Base-by-base conservation (phyloP, 2,888 invertebrate genomes). In the Hydroisotoma schaefferi region DNA sequence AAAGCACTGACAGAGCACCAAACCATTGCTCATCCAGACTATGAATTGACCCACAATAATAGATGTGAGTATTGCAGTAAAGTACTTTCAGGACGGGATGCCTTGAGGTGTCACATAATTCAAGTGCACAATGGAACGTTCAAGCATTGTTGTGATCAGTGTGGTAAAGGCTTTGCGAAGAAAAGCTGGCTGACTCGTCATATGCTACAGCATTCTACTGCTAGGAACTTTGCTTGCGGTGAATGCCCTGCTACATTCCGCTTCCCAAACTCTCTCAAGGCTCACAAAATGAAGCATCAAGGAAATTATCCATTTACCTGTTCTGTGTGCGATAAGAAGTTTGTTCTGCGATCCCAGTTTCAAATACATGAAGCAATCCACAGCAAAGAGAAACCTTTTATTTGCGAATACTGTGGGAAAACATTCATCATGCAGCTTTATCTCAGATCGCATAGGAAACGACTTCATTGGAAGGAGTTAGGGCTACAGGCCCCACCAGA, bases 241-340 rank as follows among this genome's bases (percentile, higher is more conserved):
- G 49, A 49, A 18, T 43, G 43, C 18, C 6, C 8, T 6, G 8
- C 6, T 10, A 4, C 49, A 6, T 49, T 49, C 28, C 49, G 49
- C 5, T 49, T 49, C 18, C 3, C 49, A 4, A 25, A 20, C 8
- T 49, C 49, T 6, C 49, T 49, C 8, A 26, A 15, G 18, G 27
- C n/a, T 28, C 49, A 49, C 20, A 49, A 27, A 49, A 26, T 49
- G 28, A 49, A 49, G 18, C 49, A 49, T 18, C n/a, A 18, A 26
- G 29, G 26, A 28, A 28, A 4, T 10, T 28, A 18, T 26, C 49
- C 49, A 15, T n/a, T 18, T n/a, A 4, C 8, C 18, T 49, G 49
- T 18, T 20, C 20, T 2, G n/a, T 28, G 2, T 49, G 49, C 28
- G 29, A n/a, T 2, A 25, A 27, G 18, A 29, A 29, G 15, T 49